A percentile compares a stretch with the other conserved stretches of the same genome.
phyloP scores from a whole-genome alignment of 2,113 vertebrate species.

The Python bivittatus region DNA sequence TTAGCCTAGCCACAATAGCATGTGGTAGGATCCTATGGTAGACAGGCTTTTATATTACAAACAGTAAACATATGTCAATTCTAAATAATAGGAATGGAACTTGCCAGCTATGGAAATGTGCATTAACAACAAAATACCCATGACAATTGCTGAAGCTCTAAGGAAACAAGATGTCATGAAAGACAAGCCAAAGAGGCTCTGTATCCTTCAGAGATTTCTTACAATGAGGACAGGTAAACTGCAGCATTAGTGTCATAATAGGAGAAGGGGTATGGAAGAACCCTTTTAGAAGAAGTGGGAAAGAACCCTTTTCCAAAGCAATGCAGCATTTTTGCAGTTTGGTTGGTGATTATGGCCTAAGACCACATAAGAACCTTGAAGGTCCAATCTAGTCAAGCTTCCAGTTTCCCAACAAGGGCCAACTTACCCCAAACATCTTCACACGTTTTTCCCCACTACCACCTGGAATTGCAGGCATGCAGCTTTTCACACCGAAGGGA shows the following conservation, averaged over 20 bases:
- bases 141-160: constrained; percentile 58
- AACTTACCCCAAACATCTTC: not conserved
- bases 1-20: not conserved
- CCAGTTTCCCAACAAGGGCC: not conserved
- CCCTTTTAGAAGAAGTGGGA: constrained; percentile 29
- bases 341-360: not conserved
- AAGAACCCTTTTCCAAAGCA: not conserved
- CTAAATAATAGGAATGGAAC: constrained; percentile 61
- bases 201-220: constrained; percentile 38
- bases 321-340: constrained; percentile 2
- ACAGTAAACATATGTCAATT: constrained; percentile 58
- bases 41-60: constrained; percentile 55
- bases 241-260: constrained; percentile 18
- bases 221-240: constrained; percentile 48
- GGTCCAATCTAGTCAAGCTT: not conserved
- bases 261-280: constrained; percentile 9
- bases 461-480: not conserved
- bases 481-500: not conserved
- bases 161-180: constrained; percentile 51
- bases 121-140: constrained; percentile 59
- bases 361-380: not conserved
- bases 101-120: constrained; percentile 60
- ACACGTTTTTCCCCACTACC: not conserved
- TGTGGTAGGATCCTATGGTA: constrained; percentile 35
- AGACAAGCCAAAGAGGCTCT: constrained; percentile 38